Base-by-base conservation (phyloP, 2,888 invertebrate species). In the Alentia gelatinosa region DNA sequence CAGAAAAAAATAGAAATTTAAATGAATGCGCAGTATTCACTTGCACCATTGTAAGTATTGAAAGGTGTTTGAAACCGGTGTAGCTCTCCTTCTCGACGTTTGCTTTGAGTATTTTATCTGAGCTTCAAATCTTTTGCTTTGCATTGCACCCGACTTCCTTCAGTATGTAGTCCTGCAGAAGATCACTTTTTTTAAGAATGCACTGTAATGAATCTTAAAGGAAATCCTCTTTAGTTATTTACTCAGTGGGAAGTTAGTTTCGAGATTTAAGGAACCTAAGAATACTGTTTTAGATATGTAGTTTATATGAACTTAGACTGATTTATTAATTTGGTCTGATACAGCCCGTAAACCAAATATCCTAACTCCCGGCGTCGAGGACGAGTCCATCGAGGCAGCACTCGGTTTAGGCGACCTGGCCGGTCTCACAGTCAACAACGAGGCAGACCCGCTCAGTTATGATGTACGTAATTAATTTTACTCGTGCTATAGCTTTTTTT, bases 361-460 rank as follows among this genome's bases (percentile, higher is more conserved):
- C 91, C 91, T 84, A 90, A 92, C 93, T 39, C 88, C 93, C 15
- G 92, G 92, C 30, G 91, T 92, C 26, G 95, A 95, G 26, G 95
- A 95, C 19, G 96, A 96, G 75, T 94, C 94, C 37, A 91, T 95
- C 9, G 95, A 95, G 83, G 94, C 97, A 93, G 97, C 98, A n/a
- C 96, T 98, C 93, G 98, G 98, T 92, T 97, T 99, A 92, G 99
- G 99, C 89, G 99, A 99, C 97, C 97, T 99, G 95, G 99, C 99
- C 83, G 98, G 98, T 96, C 97, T 99, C 93, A 99, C 99, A 91
- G 99, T 99, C 94, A 98, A 98, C 97, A 99, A 99, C 97, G 99
- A 99, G 96, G 98, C 99, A 30, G 99, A 99, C 96, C 98, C 98
- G 91, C 92, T 94, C 79, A 98, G 98, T 90, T 96, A 95, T 93